Percentiles rank a stretch among this genome's conserved stretches.
Conservation (phyloP, 2,888 invertebrate species). For the Ectobius pallidus region DNA sequence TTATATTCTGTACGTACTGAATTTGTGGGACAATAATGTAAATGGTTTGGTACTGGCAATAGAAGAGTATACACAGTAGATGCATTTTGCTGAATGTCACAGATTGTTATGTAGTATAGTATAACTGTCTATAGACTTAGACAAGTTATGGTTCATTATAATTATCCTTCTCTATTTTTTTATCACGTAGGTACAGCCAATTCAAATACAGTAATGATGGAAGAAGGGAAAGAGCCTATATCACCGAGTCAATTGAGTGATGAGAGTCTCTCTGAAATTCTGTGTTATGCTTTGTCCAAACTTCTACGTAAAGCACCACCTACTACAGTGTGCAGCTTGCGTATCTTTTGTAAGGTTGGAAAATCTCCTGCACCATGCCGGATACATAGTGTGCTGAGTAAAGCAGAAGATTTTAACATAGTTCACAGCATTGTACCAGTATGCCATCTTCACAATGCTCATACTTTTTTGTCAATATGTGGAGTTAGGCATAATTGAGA, state of each 20-base stretch:
- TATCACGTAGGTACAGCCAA: constrained; percentile 34
- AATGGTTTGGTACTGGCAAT: no score
- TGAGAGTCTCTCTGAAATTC: constrained; percentile 56
- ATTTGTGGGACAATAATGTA: no score
- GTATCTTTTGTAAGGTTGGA: constrained; percentile 77
- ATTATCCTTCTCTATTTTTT: no score
- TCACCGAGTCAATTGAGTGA: constrained; percentile 53
- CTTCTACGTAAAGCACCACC: constrained; percentile 52
- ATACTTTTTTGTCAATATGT: constrained; percentile 83
- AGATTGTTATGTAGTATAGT: no score
- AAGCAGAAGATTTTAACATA: constrained; percentile 56
- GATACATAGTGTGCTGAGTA: constrained; percentile 52
- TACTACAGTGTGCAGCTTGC: constrained; percentile 64
- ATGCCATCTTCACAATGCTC: constrained; percentile 77
- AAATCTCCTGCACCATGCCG: constrained; percentile 58
- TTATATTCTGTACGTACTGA: no score
- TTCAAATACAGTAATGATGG: constrained; percentile 33
- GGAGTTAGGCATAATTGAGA: constrained; percentile 74
- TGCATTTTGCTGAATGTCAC: no score
- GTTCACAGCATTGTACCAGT: constrained; percentile 81
- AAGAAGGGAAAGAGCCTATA: constrained; percentile 51
- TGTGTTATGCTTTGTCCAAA: constrained; percentile 60
- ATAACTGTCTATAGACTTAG: no score
- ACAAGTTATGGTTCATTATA: no score
- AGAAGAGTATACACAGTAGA: no score